Base-by-base conservation (phyloP, 64 coral and sea anemone genomes). In the Stichodactyla helianthus region DNA sequence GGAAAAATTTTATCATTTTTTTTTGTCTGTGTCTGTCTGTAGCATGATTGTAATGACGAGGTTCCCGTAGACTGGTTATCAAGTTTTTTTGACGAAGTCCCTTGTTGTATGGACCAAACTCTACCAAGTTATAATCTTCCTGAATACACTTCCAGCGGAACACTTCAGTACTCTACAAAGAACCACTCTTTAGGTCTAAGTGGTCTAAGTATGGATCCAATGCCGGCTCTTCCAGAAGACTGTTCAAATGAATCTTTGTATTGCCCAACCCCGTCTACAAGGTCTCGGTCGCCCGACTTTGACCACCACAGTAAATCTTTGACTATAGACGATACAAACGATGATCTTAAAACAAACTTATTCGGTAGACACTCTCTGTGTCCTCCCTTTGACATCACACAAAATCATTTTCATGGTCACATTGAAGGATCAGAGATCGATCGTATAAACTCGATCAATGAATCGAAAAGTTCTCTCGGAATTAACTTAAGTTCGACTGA, bases 1-100 rank as follows among this genome's bases (percentile, higher is more conserved):
- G 28, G 26, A 52, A 62, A 67, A 17, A 27, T 50, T 1, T 44
- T 79, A 54, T 25, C 71, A 27, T 58, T 13, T 31, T 20, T 20
- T 83, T 28, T 84, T 79, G 79, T 44, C 28, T 31, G 20, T 53
- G 25, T 88, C 35, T 18, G 80, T 88, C 62, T 60, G 22, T 93
- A 44, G 22, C 64, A 13, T 79, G 87, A 90, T 20, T 57, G 61
- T 59, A 92, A 62, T 65, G 94, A 97, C 93, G 94, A 90, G 60
- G 91, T 95, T 81, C 94, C 94, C 5, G 94, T 97, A 13, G 94
- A 97, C 88, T 97, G 94, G 94, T 88, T 97, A 17, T 97, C 94
- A 27, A 89, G 92, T 22, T 97, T 97, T 84, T 97, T 97, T 25
- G 94, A 97, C 52, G 94, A 97, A 44, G 94, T 90, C 50, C 88